Evolutionary conservation across 2,797 vertebrate species (phyloP).

Genomic region (Gymnothorax reevesii): DNA sequence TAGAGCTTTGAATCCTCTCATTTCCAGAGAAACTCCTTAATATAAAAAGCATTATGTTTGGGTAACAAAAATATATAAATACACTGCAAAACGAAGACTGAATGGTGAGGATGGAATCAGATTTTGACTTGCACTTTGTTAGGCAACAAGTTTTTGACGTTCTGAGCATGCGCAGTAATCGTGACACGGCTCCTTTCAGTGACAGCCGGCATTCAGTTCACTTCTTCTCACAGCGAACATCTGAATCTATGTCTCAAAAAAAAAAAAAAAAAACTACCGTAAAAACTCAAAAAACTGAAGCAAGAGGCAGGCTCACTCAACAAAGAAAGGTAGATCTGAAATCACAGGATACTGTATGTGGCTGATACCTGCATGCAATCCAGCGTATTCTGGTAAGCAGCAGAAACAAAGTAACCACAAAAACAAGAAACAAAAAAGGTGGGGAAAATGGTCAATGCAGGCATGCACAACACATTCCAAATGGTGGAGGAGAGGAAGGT

Average conservation of each 20-base stretch:
- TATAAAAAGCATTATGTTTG: too few relatives aligned
- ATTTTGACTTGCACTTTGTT: too few relatives aligned
- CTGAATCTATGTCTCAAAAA: not conserved
- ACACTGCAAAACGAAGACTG: too few relatives aligned
- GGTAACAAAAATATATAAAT: too few relatives aligned
- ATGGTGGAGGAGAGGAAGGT: slow-evolving; percentile 40
- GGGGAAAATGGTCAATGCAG: slow-evolving; percentile 52
- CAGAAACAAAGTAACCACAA: slow-evolving; percentile 41
- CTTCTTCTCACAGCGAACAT: not conserved
- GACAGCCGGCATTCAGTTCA: not conserved
- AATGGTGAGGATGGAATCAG: too few relatives aligned
- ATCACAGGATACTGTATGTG: slow-evolving; percentile 38
- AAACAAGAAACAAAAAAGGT: slow-evolving; percentile 48
- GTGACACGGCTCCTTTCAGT: too few relatives aligned
- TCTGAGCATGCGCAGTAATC: too few relatives aligned
- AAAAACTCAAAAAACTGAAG: not conserved
- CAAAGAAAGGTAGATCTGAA: not conserved
- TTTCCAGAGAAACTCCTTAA: too few relatives aligned
- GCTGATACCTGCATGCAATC: slow-evolving; percentile 97
- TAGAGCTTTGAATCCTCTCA: too few relatives aligned
- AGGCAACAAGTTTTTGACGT: too few relatives aligned
- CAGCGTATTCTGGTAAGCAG: slow-evolving; percentile 87
- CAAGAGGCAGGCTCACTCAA: slow-evolving; percentile 16
- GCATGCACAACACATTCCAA: slow-evolving; percentile 57
- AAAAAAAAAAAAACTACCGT: too few relatives aligned